These are phyloP conservation scores for Hirtodrosophila confusa DNA, from an alignment of 2,888 invertebrate genomes.

Conservation along the genomic window DNA sequence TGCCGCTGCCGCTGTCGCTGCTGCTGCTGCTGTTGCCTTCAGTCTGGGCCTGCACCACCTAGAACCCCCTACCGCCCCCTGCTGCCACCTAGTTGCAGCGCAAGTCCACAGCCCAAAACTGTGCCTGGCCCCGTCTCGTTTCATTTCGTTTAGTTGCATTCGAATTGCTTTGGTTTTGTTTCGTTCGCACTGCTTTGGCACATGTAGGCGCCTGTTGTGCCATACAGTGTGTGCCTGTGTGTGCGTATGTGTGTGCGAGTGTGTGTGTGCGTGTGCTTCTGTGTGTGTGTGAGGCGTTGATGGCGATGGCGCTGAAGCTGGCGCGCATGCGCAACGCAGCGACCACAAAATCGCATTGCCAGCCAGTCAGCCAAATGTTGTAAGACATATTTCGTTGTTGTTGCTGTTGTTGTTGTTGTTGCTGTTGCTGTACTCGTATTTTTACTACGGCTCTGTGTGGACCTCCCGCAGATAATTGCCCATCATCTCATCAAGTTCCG, in stretches of 20 bases:
- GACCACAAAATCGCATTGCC: conserved; percentile 66
- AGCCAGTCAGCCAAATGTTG: conserved; percentile 60
- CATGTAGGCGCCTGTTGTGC: conserved; percentile 20
- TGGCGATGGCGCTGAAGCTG: conserved; percentile 80
- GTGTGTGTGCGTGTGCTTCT: conserved; percentile 1
- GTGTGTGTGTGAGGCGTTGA: conserved; percentile 67
- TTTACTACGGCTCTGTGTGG: conserved; percentile 60
- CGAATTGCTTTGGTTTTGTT: conserved; percentile 21
- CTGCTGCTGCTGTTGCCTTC: conserved; percentile 14
- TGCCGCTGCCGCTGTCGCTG: conserved; percentile 22
- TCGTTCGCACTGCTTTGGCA: conserved; percentile 32
- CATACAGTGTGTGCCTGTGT: not conserved
- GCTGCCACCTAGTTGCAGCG: not conserved
- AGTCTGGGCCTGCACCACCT: conserved; percentile 9
- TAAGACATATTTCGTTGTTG: conserved; percentile 68
- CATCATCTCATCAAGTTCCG: conserved; percentile 84
- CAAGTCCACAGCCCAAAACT: conserved; percentile 1
- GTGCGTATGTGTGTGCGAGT: not conserved
- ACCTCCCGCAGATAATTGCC: conserved; percentile 84
- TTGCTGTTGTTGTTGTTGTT: conserved; percentile 21
- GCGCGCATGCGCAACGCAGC: conserved; percentile 73
- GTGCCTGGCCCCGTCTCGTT: conserved; percentile 34
- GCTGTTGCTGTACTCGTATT: conserved; percentile 26
- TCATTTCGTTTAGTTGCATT: conserved; percentile 22
- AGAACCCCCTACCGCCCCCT: not conserved